Conservation (phyloP, 2,113 vertebrate genomes). For the Crocuta crocuta region DNA sequence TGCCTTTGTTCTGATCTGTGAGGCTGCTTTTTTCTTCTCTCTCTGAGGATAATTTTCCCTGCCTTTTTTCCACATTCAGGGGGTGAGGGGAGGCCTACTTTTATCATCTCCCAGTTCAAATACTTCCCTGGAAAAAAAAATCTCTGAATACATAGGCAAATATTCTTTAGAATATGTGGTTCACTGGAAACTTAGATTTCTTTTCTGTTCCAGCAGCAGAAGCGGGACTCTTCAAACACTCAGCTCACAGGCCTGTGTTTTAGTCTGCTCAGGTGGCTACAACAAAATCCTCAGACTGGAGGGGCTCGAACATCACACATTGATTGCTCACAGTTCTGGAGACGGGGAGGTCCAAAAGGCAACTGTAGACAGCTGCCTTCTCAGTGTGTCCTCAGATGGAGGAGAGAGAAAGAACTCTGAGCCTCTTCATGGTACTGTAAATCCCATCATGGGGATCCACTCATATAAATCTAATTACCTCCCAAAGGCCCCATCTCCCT, state of each 20-base stretch:
- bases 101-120: neutral
- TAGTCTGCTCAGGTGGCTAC: neutral
- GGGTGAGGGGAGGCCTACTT: neutral
- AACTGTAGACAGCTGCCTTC: neutral
- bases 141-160: neutral
- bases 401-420: neutral
- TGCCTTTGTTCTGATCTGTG: neutral
- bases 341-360: neutral
- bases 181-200: neutral
- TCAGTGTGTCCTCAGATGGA: neutral
- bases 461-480: neutral
- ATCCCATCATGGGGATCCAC: neutral
- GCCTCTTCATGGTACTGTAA: neutral
- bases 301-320: neutral
- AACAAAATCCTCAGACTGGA: neutral
- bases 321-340: neutral
- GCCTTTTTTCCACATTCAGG: neutral
- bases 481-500: neutral
- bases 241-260: neutral
- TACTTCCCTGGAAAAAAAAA: neutral
- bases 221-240: neutral
- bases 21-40: neutral
- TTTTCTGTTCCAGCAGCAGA: neutral
- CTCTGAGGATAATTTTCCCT: slow-evolving; percentile 11
- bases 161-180: neutral